Conservation (phyloP, 2,888 invertebrate genomes). For the Sinelater perroti region DNA sequence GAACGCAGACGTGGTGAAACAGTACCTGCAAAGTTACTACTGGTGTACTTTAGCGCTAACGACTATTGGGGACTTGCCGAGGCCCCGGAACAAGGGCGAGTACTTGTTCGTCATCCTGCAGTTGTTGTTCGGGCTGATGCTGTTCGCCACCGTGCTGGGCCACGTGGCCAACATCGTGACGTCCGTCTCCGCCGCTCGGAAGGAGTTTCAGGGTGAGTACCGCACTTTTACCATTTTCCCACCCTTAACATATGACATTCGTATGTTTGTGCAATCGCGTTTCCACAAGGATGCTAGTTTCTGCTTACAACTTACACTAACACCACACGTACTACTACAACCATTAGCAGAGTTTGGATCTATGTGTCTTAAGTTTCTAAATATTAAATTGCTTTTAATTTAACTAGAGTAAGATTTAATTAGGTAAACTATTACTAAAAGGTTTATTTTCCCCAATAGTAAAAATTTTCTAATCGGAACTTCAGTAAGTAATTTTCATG, state of each 20-base stretch:
- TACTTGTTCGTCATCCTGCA: constrained; percentile 96
- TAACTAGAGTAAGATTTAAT: no score
- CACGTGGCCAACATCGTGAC: constrained; percentile 99
- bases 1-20: constrained; percentile 88
- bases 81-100: constrained; percentile 92
- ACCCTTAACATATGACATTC: constrained; percentile 8
- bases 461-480: no score
- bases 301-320: no score
- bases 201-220: constrained; percentile 95
- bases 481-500: no score
- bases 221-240: constrained; percentile 17
- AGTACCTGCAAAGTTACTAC: constrained; percentile 97
- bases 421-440: no score
- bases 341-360: no score
- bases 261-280: constrained; percentile 34
- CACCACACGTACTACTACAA: no score
- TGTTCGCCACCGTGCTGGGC: constrained; percentile 95
- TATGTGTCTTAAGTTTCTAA: no score
- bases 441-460: no score
- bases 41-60: constrained; percentile 97
- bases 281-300: constrained; percentile 48
- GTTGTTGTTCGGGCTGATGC: constrained; percentile 90
- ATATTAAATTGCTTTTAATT: no score
- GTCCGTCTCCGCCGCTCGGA: constrained; percentile 94
- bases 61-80: constrained; percentile 91